Percentiles rank a stretch among this genome's conserved stretches.
These are phyloP conservation scores for Seriola quinqueradiata DNA, from an alignment of 2,113 vertebrate species.

Conservation along the genomic window DNA sequence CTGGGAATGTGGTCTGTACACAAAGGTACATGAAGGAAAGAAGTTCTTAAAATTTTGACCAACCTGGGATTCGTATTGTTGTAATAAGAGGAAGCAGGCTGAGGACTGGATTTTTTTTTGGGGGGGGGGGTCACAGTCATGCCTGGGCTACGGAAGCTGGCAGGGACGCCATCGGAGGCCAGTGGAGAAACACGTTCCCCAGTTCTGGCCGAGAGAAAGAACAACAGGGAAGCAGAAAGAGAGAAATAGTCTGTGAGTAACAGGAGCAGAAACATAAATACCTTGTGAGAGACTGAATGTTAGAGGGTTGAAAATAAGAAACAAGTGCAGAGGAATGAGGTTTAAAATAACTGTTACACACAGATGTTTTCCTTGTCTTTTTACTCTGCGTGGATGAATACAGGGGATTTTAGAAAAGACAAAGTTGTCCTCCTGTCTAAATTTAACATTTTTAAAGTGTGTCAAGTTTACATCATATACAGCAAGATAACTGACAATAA, in stretches of 20 bases:
- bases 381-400: background rate
- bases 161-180: slow-evolving; percentile 83
- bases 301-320: background rate
- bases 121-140: slow-evolving; percentile 85
- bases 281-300: background rate
- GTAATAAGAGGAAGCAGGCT: slow-evolving; percentile 70
- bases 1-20: background rate
- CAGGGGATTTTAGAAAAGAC: no score
- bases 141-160: slow-evolving; percentile 79
- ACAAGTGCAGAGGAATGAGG: background rate
- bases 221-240: background rate
- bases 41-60: slow-evolving; percentile 55
- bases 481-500: background rate
- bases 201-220: slow-evolving; percentile 28
- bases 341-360: background rate
- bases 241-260: background rate
- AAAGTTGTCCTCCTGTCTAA: no score
- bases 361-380: background rate
- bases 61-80: slow-evolving; percentile 81
- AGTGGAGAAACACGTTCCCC: slow-evolving; percentile 75
- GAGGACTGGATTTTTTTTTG: slow-evolving; percentile 65
- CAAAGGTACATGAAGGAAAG: background rate
- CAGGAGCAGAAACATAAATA: background rate
- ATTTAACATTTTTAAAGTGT: no score
- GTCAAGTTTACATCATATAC: no score